These are phyloP conservation scores for Rhynchotus rufescens DNA, from an alignment of 2,797 vertebrate species.

Conservation along the genomic window DNA sequence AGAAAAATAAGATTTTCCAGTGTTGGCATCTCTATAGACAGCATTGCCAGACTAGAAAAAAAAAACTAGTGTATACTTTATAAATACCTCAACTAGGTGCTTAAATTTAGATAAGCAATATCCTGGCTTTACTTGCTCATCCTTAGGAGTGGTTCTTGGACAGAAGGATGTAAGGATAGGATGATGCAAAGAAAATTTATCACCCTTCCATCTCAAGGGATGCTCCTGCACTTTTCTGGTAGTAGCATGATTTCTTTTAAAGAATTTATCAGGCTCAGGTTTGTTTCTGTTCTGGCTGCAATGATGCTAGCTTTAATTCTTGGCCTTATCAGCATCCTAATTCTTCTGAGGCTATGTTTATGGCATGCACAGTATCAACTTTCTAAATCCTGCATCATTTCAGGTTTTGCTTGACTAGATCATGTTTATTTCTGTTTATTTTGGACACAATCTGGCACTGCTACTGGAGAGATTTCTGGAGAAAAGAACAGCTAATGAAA, in stretches of 20 bases:
- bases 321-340: neutral
- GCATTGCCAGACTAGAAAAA: neutral
- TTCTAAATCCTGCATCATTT: slow-evolving; percentile 19
- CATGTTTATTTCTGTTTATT: neutral
- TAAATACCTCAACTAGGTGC: neutral
- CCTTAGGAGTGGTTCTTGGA: neutral
- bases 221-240: neutral
- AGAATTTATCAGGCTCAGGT: neutral
- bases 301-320: neutral
- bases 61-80: neutral
- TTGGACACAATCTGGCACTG: neutral
- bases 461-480: neutral
- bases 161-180: neutral
- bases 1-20: neutral
- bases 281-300: neutral
- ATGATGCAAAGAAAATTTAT: neutral
- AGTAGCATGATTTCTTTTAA: neutral
- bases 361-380: neutral
- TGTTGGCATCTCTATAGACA: neutral
- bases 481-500: neutral
- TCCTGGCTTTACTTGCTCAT: neutral
- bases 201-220: neutral
- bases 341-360: neutral
- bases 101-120: neutral
- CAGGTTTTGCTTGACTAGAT: neutral